These are phyloP conservation scores for Drosophila rubida DNA, from an alignment of 2,888 invertebrate species.

Conservation along the genomic window DNA sequence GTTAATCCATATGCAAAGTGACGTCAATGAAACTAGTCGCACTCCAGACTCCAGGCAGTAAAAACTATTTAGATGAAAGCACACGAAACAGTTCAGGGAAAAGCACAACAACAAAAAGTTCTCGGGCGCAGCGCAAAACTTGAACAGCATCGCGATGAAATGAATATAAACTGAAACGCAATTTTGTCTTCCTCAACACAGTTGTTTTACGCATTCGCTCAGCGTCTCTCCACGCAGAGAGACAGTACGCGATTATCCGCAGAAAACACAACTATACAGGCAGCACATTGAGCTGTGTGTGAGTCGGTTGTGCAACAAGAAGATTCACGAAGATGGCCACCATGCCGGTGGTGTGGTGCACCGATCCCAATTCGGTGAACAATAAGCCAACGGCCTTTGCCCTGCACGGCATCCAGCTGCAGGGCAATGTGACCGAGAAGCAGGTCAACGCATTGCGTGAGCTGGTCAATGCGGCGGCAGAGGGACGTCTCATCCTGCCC, in stretches of 20 bases:
- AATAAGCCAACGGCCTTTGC: slow-evolving; percentile 85
- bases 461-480: slow-evolving; percentile 84
- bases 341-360: slow-evolving; percentile 85
- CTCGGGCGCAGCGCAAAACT: slow-evolving; percentile 27
- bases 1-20: slow-evolving; percentile 3
- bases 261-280: slow-evolving; percentile 7
- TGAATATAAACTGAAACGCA: slow-evolving; percentile 30
- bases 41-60: slow-evolving; percentile 5
- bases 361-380: slow-evolving; percentile 85
- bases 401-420: slow-evolving; percentile 85
- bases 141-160: not conserved
- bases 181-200: slow-evolving; percentile 44
- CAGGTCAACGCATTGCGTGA: slow-evolving; percentile 84
- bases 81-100: slow-evolving; percentile 41
- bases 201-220: slow-evolving; percentile 35
- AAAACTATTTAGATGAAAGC: slow-evolving; percentile 19
- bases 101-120: slow-evolving; percentile 42
- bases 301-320: slow-evolving; percentile 4
- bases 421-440: slow-evolving; percentile 85
- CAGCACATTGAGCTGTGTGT: slow-evolving; percentile 33
- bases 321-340: slow-evolving; percentile 81
- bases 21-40: slow-evolving; percentile 1
- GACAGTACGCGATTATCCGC: slow-evolving; percentile 30
- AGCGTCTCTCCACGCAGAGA: slow-evolving; percentile 36
- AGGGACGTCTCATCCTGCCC: slow-evolving; percentile 84